Evolutionary conservation across 2,797 vertebrate genomes (phyloP), one percentile per base, ranked within the genome.

Genomic region (Scleropages formosus): DNA sequence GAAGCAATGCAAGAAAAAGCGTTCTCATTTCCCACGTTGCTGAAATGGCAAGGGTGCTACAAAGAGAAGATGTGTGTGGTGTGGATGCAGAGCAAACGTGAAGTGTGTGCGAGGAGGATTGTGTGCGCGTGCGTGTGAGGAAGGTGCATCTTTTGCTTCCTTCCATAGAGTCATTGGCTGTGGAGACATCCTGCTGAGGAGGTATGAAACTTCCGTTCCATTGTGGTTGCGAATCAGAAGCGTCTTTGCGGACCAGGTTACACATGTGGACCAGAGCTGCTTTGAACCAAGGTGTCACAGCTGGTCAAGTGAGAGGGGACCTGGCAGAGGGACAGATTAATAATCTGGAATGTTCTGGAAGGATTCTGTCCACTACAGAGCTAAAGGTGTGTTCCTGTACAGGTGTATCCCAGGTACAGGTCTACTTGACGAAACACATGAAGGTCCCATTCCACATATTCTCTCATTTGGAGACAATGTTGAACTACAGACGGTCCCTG

Each of bases 181-280:
- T 85, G 79, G 79, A 84, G 87, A 92, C 91, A 91, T 91, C 91
- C 89, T 87, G 88, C 83, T 88, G 89, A 93, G 92, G 91, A 93
- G 91, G 93, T 93, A 93, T 93, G 92, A 93, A 93, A 93, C 91
- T 93, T 93, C 93, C 91, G 93, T 93, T 93, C 93, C 93, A 81
- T 79, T 84, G 79, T 79, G 84, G 84, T 27, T 75, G 80, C 2
- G 89, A 92, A 94, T 90, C 93, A 89, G 70, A 83, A 70, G 84
- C 81, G 77, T 87, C 91, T 92, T 93, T 93, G 91, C 93, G 90
- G 87, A 51, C 90, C 93, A 93, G 91, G 93, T 91, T 94, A 83
- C 88, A 90, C 90, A 88, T 91, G 90, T 92, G 39, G 39, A 87
- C 90, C 88, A 39, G 31, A 39, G 31, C 31, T 39, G 27, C 56